Percentiles rank a stretch among this genome's conserved stretches.
Evolutionary conservation across 1,140 invertebrate species (phyloP).

Genomic region (Ips nitidus): DNA sequence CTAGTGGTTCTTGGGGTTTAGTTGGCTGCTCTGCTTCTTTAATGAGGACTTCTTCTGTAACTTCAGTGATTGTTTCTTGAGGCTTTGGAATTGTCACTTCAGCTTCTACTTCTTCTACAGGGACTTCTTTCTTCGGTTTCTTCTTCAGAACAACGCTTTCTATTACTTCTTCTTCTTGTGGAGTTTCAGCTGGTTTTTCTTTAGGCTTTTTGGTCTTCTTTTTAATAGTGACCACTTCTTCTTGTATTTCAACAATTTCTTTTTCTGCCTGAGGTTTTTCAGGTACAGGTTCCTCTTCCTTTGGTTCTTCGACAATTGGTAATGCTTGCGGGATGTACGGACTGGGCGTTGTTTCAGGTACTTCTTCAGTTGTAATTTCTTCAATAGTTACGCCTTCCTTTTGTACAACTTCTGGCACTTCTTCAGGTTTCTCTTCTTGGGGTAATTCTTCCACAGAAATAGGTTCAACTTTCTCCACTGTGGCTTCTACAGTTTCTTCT

Average conservation of each 20-base stretch:
- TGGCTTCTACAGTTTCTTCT: slow-evolving; percentile 34
- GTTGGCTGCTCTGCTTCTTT: slow-evolving; percentile 19
- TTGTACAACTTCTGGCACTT: slow-evolving; percentile 42
- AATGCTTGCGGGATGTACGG: slow-evolving; percentile 15
- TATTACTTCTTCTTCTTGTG: slow-evolving; percentile 39
- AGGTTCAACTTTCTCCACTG: slow-evolving; percentile 47
- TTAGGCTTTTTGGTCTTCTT: slow-evolving; percentile 22
- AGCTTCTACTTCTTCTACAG: slow-evolving; percentile 29
- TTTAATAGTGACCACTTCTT: slow-evolving; percentile 26
- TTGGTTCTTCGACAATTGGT: slow-evolving; percentile 40
- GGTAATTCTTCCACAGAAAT: slow-evolving; percentile 44
- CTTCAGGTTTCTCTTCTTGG: slow-evolving; percentile 54
- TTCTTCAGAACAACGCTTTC: slow-evolving; percentile 50
- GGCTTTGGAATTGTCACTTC: slow-evolving; percentile 28
- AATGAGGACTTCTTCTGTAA: slow-evolving; percentile 15
- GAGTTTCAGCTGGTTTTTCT: slow-evolving; percentile 37
- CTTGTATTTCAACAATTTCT: slow-evolving; percentile 17
- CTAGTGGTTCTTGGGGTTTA: slow-evolving; percentile 20
- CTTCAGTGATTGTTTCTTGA: slow-evolving; percentile 45
- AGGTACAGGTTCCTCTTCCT: slow-evolving; percentile 38
- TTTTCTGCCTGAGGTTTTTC: slow-evolving; percentile 11
- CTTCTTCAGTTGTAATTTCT: slow-evolving; percentile 21
- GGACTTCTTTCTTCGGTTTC: slow-evolving; percentile 33
- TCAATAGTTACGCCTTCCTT: slow-evolving; percentile 36
- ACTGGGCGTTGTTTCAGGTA: slow-evolving; percentile 28